Evolutionary conservation across 2,888 invertebrate genomes (phyloP), one percentile per base, ranked within the genome.

Genomic region (Caenorhabditis auriculariae): DNA sequence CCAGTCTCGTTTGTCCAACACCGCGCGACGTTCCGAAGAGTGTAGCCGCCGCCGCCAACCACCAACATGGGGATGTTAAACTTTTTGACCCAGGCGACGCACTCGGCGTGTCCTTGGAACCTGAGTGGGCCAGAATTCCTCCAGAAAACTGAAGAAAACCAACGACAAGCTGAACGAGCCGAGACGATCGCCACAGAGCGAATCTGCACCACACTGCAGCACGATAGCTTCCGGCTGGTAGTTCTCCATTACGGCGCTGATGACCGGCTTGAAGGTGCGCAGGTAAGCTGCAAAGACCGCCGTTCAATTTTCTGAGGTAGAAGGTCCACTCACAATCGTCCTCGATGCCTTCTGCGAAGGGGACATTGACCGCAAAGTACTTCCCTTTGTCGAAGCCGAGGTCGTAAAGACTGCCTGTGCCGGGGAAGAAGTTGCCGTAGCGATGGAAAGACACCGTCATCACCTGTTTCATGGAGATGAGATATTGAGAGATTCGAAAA

Each of bases 391-490:
- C 95, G 0, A 92, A 90, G 0, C 98, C 98, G 47, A 94, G 88
- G 84, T 98, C 96, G 83, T 93, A 94, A 94, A 96, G 95, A 82
- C 95, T 94, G 0, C 96, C 96, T 0, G 96, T 98, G 15, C 96
- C 95, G 0, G 96, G 96, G 82, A 96, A 98, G 83, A 95, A 96
- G 80, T 93, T 93, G 2, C 96, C 96, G 48, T 61, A 72, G 35
- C 96, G 96, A 82, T 98, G 98, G 83, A 98, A 96, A 43, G 94
- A 95, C 1, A 96, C 94, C 0, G 98, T 98, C 96, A 98, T 98
- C 0, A 98, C 96, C 60, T 96, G 9, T 24, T 44, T 9, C 44
- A 12, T 41, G 12, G 17, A 15, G 17, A 41, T 29, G 44, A 26
- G 27, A 44, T 6, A 7, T 12, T n/a, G 9, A 35, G 7, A 37